A percentile compares a stretch with the other conserved stretches of the same genome.
phyloP scores from a whole-genome alignment of 2,888 invertebrate genomes.

The Eristalis tenax region DNA sequence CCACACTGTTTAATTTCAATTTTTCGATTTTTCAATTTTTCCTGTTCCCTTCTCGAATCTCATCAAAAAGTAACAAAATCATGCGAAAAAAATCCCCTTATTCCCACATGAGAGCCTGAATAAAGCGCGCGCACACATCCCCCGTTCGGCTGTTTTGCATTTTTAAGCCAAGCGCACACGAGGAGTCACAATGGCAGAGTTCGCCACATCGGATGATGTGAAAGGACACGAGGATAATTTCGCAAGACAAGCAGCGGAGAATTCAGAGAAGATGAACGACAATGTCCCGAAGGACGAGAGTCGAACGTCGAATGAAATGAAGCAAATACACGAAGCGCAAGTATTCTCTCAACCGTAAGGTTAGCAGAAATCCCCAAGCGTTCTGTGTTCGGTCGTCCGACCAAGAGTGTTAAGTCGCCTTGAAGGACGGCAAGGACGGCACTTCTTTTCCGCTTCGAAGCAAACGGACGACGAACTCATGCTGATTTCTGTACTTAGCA shows the following conservation, averaged over 20 bases:
- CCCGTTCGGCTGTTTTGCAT: constrained; percentile 9
- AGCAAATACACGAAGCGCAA: constrained; percentile 53
- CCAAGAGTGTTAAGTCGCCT: constrained; percentile 54
- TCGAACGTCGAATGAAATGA: constrained; percentile 43
- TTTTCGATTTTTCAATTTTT: neutral
- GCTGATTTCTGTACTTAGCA: neutral
- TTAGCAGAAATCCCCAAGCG: constrained; percentile 41
- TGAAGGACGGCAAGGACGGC: neutral
- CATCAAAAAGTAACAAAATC: constrained; percentile 36
- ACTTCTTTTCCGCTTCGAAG: neutral
- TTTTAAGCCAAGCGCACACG: constrained; percentile 30
- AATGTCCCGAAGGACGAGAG: constrained; percentile 33
- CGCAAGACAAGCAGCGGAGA: constrained; percentile 23
- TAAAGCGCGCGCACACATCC: neutral
- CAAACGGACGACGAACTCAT: constrained; percentile 9
- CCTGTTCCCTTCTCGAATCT: neutral
- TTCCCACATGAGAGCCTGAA: constrained; percentile 24
- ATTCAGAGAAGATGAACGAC: constrained; percentile 11
- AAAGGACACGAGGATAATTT: constrained; percentile 48
- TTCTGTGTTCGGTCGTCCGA: constrained; percentile 25
- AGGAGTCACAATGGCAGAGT: constrained; percentile 11
- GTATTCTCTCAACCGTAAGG: constrained; percentile 38
- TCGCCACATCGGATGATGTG: neutral
- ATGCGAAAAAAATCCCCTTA: constrained; percentile 27
- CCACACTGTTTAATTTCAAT: constrained; percentile 40